Base-by-base conservation (phyloP, 2,113 vertebrate genomes). In the Anoura caudifer region DNA sequence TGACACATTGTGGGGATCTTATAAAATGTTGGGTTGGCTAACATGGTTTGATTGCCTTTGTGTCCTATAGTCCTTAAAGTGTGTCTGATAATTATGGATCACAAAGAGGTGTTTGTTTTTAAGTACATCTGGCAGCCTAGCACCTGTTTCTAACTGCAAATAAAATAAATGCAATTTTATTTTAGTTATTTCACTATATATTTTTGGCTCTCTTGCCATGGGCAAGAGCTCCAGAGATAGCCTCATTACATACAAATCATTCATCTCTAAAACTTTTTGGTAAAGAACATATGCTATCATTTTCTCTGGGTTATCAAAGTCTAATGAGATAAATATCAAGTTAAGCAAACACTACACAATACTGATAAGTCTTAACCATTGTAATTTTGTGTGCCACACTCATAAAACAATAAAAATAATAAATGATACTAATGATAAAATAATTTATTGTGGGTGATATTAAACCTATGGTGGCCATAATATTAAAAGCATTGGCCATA, bases 111-210 rank as follows among this genome's bases (percentile, higher is more conserved):
- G 14, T 56, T 95, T 96, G 45, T 75, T 92, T 56, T 43, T 17
- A 84, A 97, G 73, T 96, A 96, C 65, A 97, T 63, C 85, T 98
- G 95, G 95, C 87, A 91, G 9, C 77, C 52, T 83, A 97, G 75
- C 31, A 1, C 7, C 65, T 50, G 2, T 17, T 45, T 90, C 19
- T 93, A 83, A 80, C 13, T 83, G 69, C 13, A 97, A 90, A 88
- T 4, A 2, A 84, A 70, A 81, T 22, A 54, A 91, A 73, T 6
- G 59, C 7, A 11, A 11, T 86, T 0, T 73, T 96, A 28, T 17
- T 47, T 88, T 36, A 84, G 28, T 67, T 28, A 81, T 92, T 94
- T 96, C 38, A 81, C 47, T 91, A n/a, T 65, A 84, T 43, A 9
- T 85, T 96, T 97, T 97, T 69, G 96, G 69, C 47, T 95, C 92